These are phyloP conservation scores for Terebella lapidaria DNA, from an alignment of 2,888 invertebrate species.

Conservation along the genomic window DNA sequence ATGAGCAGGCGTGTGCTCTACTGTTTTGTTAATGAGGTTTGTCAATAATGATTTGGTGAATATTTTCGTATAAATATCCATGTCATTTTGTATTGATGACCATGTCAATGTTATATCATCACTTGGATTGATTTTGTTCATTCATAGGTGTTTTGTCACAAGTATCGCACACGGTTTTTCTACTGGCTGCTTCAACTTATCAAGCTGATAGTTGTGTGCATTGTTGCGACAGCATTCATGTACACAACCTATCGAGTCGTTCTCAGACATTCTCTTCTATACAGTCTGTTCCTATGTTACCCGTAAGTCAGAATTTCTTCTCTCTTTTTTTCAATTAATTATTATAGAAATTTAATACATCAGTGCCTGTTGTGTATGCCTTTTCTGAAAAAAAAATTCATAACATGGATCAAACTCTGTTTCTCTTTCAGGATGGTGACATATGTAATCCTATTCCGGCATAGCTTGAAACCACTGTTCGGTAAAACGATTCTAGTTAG, in stretches of 20 bases:
- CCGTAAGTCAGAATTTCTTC: constrained; percentile 74
- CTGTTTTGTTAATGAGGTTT: constrained; percentile 56
- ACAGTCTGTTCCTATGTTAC: constrained; percentile 79
- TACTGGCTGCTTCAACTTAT: constrained; percentile 40
- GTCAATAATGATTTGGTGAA: constrained; percentile 1
- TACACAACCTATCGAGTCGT: constrained; percentile 57
- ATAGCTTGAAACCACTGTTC: constrained; percentile 53
- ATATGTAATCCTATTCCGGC: constrained; percentile 69
- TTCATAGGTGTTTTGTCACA: background rate
- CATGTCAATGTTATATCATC: too few relatives aligned
- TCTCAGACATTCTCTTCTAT: constrained; percentile 64
- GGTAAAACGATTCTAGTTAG: constrained; percentile 7
- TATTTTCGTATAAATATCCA: too few relatives aligned
- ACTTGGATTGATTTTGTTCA: too few relatives aligned
- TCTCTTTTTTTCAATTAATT: too few relatives aligned
- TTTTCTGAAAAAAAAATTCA: too few relatives aligned
- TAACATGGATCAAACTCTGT: too few relatives aligned
- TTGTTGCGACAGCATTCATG: constrained; percentile 64
- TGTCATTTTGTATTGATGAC: too few relatives aligned
- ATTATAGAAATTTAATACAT: too few relatives aligned
- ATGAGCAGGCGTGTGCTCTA: constrained; percentile 74
- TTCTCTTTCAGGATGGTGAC: constrained; percentile 44
- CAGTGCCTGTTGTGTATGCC: too few relatives aligned
- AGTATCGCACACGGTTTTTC: constrained; percentile 10
- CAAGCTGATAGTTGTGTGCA: constrained; percentile 30